Conservation (phyloP, 2,797 vertebrate species). For the Phylloscopus collybita region DNA sequence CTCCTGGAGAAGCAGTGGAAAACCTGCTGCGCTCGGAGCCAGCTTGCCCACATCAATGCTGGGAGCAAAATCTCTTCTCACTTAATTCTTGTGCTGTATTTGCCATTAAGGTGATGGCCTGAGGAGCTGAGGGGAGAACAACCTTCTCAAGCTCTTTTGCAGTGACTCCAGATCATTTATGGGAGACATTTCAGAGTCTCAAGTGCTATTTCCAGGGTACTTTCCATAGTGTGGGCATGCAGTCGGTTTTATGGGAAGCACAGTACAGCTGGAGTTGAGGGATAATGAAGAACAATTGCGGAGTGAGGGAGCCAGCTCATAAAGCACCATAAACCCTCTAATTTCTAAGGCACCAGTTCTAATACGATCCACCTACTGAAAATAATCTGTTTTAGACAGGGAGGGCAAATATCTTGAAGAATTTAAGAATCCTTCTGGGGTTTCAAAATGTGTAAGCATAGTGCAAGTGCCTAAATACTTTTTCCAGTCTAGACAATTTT, state of each 20-base stretch:
- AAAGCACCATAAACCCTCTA: neutral
- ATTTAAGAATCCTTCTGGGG: neutral
- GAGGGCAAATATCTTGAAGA: neutral
- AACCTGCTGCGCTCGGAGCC: neutral
- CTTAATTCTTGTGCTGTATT: neutral
- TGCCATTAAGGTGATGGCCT: neutral
- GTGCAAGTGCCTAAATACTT: neutral
- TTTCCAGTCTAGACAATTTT: neutral
- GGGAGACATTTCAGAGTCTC: neutral
- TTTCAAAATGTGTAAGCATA: neutral
- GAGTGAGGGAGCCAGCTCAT: neutral
- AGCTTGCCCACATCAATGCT: neutral
- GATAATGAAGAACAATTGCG: neutral
- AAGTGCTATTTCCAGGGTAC: neutral
- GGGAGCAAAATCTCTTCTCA: neutral
- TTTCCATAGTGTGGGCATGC: neutral
- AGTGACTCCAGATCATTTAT: neutral
- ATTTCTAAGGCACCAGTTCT: neutral
- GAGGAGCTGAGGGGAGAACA: neutral
- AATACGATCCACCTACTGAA: neutral
- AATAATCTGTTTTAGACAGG: neutral
- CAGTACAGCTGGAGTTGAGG: neutral
- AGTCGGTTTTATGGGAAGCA: neutral
- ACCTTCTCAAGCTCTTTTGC: neutral
- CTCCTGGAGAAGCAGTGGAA: neutral